Evolutionary conservation across 2,797 vertebrate species (phyloP), one percentile per base, ranked within the genome.

Genomic region (Rhadinocentrus ornatus): DNA sequence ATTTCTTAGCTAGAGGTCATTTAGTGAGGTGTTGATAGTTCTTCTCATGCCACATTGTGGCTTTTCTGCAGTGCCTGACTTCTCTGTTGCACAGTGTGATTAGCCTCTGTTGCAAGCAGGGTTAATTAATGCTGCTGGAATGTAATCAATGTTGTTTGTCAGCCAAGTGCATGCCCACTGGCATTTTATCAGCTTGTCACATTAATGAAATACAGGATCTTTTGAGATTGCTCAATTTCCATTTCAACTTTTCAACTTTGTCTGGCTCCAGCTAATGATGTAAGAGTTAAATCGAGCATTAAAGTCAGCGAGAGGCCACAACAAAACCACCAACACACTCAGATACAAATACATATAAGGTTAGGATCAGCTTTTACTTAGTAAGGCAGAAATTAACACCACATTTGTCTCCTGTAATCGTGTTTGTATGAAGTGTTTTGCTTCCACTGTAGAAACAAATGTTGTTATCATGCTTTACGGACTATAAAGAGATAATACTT

Each of bases 171-270:
- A 74, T 84, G 84, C 78, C 91, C 80, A 41, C 78, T 82, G 92
- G 91, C 86, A 48, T 82, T 89, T 90, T 85, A 89, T 91, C 89
- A 84, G 83, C 88, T 79, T 91, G 93, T 93, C 93, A 94, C 81
- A 83, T 88, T 89, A 86, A 83, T 91, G 91, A 94, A 93, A 93
- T 87, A 91, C 81, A 68, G 72, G 70, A 76, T 73, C 81, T 77
- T 81, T 87, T 18, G 67, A 78, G 90, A 89, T 93, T 93, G 91
- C 91, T 91, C 91, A 94, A 93, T 84, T 87, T 90, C 88, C 84
- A 85, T 66, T 89, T 93, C 87, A 94, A 93, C 93, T 94, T 94
- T 92, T 92, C 74, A 94, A 92, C 89, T 90, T 88, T 84, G 90
- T 78, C 82, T 84, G 82, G 87, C 87, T 91, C 85, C 85, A 83